These are phyloP conservation scores for Drosophila truncata DNA, from an alignment of 1,140 invertebrate species.

Conservation along the genomic window DNA sequence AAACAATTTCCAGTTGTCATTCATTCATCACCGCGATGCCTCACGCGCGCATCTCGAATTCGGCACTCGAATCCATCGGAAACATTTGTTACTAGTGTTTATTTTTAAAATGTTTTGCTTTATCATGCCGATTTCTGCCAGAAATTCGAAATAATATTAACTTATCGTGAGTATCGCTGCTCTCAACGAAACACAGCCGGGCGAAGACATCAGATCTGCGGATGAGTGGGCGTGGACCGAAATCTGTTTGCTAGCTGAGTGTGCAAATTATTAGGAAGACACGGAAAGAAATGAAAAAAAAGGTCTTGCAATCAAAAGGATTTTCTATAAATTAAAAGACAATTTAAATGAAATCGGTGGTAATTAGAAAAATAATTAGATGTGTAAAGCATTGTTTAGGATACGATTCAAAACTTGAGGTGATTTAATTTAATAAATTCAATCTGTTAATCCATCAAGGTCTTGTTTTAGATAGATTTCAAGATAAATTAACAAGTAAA, in stretches of 20 bases:
- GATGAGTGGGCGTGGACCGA: constrained; percentile 24
- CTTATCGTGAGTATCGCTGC: constrained; percentile 37
- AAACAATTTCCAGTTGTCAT: constrained; percentile 69
- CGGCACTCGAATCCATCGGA: constrained; percentile 46
- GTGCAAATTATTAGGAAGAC: background rate
- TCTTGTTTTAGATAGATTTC: too few species aligned
- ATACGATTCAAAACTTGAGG: background rate
- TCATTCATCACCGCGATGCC: constrained; percentile 63
- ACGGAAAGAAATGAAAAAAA: background rate
- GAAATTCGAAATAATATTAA: constrained; percentile 62
- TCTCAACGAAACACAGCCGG: constrained; percentile 19
- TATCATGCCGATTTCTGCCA: constrained; percentile 55
- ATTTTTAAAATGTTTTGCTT: constrained; percentile 52
- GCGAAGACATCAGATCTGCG: background rate
- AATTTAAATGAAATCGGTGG: background rate
- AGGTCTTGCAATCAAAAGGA: background rate
- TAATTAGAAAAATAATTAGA: background rate
- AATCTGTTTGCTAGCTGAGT: constrained; percentile 14
- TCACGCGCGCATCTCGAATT: constrained; percentile 17
- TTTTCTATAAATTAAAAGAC: background rate
- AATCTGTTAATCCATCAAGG: too few species aligned
- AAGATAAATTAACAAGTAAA: background rate
- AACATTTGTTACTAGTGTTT: constrained; percentile 41
- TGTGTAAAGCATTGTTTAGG: background rate
- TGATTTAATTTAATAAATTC: background rate